Evolutionary conservation across 2,888 invertebrate species (phyloP), one percentile per base, ranked within the genome.

Genomic region (Cheilosia urbana): DNA sequence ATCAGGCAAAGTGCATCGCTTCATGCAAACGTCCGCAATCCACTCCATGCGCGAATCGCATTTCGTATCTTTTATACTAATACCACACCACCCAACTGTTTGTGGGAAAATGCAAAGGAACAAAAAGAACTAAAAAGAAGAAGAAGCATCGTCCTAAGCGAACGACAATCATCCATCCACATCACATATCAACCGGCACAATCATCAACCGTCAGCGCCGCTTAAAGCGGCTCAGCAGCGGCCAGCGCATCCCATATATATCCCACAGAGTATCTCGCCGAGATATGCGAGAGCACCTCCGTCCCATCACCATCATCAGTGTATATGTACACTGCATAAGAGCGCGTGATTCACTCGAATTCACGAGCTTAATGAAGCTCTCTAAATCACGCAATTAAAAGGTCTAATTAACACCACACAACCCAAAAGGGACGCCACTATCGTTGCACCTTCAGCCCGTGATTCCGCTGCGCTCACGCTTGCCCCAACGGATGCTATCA

Each of bases 281-380:
- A 42, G 45, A 42, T 40, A 45, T 45, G 60, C 45, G 24, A 27
- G 60, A 24, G 45, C 62, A 62, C 27, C 4, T 21, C 6, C 37
- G 13, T 13, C 7, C 21, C 57, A 37, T 66, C 79, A 40, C 21
- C 57, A 37, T 66, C 79, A 40, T 27, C 27, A 27, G 27, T 6
- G 53, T 40, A 55, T 45, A n/a, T 15, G 15, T 19, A 62, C 27
- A 7, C 27, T 40, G 30, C 58, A 65, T 30, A 45, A 62, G 71
- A 71, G 92, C 91, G 92, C 92, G 92, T 92, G 92, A 92, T 92
- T 91, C 90, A 90, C 90, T 91, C 92, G 91, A 92, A 92, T 92
- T 92, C 92, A 92, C 92, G 92, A 92, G 91, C 91, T 92, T 92
- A 92, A 92, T 92, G 92, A 92, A 92, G 92, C 92, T 91, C 92